Evolutionary conservation across 2,888 invertebrate species (phyloP).

Genomic region (Blastobasis adustella): DNA sequence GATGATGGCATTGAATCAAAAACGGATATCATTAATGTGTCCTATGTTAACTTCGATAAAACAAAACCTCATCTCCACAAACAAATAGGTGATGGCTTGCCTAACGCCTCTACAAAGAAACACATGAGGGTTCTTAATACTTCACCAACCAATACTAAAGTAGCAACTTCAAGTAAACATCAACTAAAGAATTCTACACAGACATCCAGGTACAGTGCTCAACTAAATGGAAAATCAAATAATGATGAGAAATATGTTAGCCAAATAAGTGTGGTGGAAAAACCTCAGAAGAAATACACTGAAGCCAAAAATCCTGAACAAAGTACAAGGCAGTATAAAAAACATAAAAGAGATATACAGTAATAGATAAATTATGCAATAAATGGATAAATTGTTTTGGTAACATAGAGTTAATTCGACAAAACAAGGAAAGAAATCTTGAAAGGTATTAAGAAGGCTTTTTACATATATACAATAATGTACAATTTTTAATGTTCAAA

Average conservation of each 20-base stretch:
- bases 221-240: conserved; percentile 24
- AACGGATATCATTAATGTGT: conserved; percentile 35
- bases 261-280: conserved; percentile 29
- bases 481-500: no score
- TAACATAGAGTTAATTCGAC: no score
- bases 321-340: conserved; percentile 36
- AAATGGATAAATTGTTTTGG: no score
- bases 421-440: neutral
- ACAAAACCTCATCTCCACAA: conserved; percentile 48
- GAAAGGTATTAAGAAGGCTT: neutral
- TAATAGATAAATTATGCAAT: neutral
- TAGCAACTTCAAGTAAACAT: conserved; percentile 17
- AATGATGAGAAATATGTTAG: conserved; percentile 25
- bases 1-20: conserved; percentile 24
- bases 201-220: conserved; percentile 10
- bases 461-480: neutral
- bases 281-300: conserved; percentile 34
- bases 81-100: conserved; percentile 35
- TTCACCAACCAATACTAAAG: conserved; percentile 9
- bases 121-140: neutral
- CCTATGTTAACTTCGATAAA: conserved; percentile 61
- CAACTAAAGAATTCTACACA: conserved; percentile 17
- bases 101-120: conserved; percentile 23
- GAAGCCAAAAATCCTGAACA: conserved; percentile 33
- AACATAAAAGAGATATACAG: conserved; percentile 39